phyloP scores from a whole-genome alignment of 2,888 invertebrate species.

The Cantharis lateralis region DNA sequence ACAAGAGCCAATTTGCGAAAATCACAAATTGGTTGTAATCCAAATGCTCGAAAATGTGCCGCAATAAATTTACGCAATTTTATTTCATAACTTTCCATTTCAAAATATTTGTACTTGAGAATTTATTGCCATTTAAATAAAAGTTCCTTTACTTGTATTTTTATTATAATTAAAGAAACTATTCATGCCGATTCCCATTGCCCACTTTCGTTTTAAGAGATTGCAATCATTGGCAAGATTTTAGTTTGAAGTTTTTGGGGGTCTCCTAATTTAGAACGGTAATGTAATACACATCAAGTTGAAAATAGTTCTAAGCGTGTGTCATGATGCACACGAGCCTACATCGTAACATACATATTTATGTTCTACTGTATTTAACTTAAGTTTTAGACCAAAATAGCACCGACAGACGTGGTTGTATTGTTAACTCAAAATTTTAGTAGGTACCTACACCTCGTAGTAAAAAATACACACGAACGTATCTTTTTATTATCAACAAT shows the following conservation, averaged over 20 bases:
- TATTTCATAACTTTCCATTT: not conserved
- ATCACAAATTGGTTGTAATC: not conserved
- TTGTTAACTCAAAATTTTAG: not conserved
- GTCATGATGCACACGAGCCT: constrained; percentile 61
- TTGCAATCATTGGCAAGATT: constrained; percentile 26
- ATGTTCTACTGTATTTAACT: constrained; percentile 6
- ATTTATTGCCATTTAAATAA: not conserved
- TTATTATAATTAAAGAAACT: not conserved
- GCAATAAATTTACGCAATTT: not conserved
- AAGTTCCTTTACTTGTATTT: not conserved
- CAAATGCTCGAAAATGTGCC: not conserved
- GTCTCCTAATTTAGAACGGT: constrained; percentile 63
- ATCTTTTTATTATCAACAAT: not conserved
- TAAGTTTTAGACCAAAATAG: constrained; percentile 6
- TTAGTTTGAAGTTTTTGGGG: constrained; percentile 32
- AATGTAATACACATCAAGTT: constrained; percentile 62
- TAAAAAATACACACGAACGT: not conserved
- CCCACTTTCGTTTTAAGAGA: not conserved
- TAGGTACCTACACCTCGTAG: not conserved
- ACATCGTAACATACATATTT: not conserved
- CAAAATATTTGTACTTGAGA: not conserved
- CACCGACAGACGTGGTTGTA: not conserved
- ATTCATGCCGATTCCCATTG: not conserved
- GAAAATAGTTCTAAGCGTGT: constrained; percentile 61
- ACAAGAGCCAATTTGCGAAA: not conserved